Conservation (phyloP, 2,113 vertebrate species). For the Sapayoa aenigma region DNA sequence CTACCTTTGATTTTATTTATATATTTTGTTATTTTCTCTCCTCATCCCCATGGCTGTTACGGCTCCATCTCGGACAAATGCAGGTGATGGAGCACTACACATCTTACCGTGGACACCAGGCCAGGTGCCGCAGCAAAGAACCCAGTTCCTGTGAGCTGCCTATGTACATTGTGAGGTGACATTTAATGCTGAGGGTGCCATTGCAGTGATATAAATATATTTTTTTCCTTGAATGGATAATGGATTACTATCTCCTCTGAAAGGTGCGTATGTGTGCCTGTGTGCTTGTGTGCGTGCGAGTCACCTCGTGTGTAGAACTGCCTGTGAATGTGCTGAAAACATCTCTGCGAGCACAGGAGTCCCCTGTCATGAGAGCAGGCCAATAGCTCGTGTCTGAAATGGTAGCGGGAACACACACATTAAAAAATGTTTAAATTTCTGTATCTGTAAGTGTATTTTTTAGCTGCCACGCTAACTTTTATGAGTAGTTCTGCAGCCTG, state of each 20-base stretch:
- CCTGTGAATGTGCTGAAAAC: slow-evolving; percentile 57
- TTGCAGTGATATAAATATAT: slow-evolving; percentile 77
- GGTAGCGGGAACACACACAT: slow-evolving; percentile 22
- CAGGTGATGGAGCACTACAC: slow-evolving; percentile 44
- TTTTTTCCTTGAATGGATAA: slow-evolving; percentile 72
- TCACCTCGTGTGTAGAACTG: slow-evolving; percentile 40
- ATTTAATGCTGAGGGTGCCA: slow-evolving; percentile 74
- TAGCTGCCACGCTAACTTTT: slow-evolving; percentile 60
- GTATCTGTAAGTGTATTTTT: slow-evolving; percentile 45
- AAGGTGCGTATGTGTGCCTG: slow-evolving; percentile 52
- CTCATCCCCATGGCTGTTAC: slow-evolving; percentile 70
- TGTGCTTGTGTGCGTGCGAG: neutral
- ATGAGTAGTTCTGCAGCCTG: slow-evolving; percentile 49
- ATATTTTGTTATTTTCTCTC: slow-evolving; percentile 38
- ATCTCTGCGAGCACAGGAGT: neutral
- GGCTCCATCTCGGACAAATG: slow-evolving; percentile 59
- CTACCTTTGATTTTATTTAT: slow-evolving; percentile 74
- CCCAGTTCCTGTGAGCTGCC: slow-evolving; percentile 69
- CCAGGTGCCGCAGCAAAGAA: slow-evolving; percentile 51
- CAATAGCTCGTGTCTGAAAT: neutral
- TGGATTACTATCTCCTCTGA: slow-evolving; percentile 68
- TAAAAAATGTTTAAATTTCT: slow-evolving; percentile 15
- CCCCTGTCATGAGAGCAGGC: neutral
- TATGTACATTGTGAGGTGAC: slow-evolving; percentile 67
- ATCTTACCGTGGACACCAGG: slow-evolving; percentile 61